A percentile compares a stretch with the other conserved stretches of the same genome.
Evolutionary conservation across 1,140 invertebrate species (phyloP).

Genomic region (Dermatophagoides farinae): DNA sequence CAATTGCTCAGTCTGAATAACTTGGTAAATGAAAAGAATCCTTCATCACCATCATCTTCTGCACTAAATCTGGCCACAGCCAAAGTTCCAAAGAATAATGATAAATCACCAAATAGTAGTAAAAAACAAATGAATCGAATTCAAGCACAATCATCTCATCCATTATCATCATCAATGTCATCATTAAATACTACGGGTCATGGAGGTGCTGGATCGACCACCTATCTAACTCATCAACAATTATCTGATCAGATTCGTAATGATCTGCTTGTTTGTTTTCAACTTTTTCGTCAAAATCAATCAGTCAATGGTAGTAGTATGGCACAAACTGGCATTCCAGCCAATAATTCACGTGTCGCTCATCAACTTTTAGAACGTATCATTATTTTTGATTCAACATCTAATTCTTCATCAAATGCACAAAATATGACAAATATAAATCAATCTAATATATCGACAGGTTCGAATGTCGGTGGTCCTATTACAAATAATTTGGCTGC

Average conservation of each 20-base stretch:
- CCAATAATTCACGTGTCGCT: slow-evolving; percentile 58
- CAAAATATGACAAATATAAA: no score
- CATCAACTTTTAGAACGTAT: slow-evolving; percentile 77
- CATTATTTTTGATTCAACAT: slow-evolving; percentile 44
- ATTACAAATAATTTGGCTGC: neutral
- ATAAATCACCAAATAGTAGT: neutral
- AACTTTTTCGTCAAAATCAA: neutral
- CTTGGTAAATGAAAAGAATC: neutral
- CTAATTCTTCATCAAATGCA: neutral
- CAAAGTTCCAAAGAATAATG: no score
- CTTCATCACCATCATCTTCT: neutral
- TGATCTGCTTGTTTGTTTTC: neutral
- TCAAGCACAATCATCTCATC: neutral
- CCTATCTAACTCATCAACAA: neutral
- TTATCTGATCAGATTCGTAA: slow-evolving; percentile 3
- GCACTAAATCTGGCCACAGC: neutral
- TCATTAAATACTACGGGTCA: no score
- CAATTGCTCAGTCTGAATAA: neutral
- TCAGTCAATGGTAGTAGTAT: slow-evolving; percentile 3
- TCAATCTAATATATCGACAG: no score
- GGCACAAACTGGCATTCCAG: slow-evolving; percentile 58
- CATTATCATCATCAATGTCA: no score
- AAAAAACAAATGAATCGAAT: neutral
- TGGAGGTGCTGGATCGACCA: neutral
- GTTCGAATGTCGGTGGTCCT: no score